Base-by-base conservation (phyloP, 2,888 invertebrate genomes). In the Cordilura impudica region DNA sequence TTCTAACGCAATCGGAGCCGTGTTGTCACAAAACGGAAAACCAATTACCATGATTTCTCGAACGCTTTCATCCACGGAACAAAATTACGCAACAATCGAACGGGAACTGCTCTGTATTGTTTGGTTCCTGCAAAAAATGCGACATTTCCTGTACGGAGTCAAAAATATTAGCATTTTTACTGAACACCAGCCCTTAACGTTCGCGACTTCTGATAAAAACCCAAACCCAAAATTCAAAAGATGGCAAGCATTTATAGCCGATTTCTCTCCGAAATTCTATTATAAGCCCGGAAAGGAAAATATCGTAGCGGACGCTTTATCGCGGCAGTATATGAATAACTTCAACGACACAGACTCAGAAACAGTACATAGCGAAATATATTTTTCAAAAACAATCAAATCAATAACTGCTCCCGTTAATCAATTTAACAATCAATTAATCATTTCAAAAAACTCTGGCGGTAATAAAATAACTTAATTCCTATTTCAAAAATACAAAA, bases 151-250 rank as follows among this genome's bases (percentile, higher is more conserved):
- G 8, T 69, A 69, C 14, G 67, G 67, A 18, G 67, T 58, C 12
- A 69, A 56, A 45, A 69, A 45, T 31, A 47, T 56, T 54, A 45
- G 31, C 23, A 69, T 69, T 56, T 58, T 29, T 45, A 56, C 67
- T 26, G 56, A 69, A n/a, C 56, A 69, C 19, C 47, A 69, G 49
- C 69, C 69, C 2, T 23, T 69, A 2, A 69, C 47, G 10, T 69
- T 69, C 19, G 47, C 58, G 10, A 58, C 58, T 49, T 69, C 69
- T 18, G 67, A 67, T 45, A 67, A 54, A 19, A 67, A 67, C 26
- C 45, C 67, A 14, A 67, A 67, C 12, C 54, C 45, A 10, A 67
- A 67, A 54, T 56, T 67, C 18, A 56, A 67, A 54, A 47, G 58
- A 49, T 69, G 58, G 67, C 54, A 54, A 21, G 39, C 26, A 10